Evolutionary conservation across 2,888 invertebrate species (phyloP).

Genomic region (Cyclophora albipunctata): DNA sequence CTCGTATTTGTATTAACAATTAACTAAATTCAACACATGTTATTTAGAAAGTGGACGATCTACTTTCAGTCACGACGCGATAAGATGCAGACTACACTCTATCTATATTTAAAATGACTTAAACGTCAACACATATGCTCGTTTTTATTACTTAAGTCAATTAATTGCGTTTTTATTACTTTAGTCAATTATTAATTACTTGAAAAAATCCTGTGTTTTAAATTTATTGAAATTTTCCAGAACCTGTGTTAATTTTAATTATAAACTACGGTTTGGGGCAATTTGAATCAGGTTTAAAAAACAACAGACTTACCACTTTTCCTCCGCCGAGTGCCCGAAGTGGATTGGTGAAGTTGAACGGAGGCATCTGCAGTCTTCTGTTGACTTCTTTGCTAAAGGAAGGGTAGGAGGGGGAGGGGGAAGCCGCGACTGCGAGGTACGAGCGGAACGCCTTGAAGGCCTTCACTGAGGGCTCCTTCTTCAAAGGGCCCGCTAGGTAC

Average conservation of each 20-base stretch:
- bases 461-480: constrained; percentile 76
- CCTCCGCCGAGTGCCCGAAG: constrained; percentile 81
- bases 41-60: constrained; percentile 17
- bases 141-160: no score
- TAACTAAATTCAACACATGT: constrained; percentile 9
- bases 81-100: not conserved
- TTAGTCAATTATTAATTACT: no score
- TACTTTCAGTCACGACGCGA: constrained; percentile 16
- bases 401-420: constrained; percentile 81
- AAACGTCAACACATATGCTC: not conserved
- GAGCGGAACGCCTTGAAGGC: constrained; percentile 84
- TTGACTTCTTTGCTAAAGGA: constrained; percentile 86
- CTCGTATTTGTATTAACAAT: constrained; percentile 14
- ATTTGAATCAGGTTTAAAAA: no score
- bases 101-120: no score
- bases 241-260: no score
- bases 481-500: constrained; percentile 85
- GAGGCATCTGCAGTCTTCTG: constrained; percentile 86
- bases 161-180: no score
- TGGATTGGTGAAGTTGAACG: constrained; percentile 92
- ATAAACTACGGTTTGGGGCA: no score
- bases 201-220: no score
- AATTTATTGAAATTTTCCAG: no score
- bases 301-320: constrained; percentile 77
- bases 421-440: constrained; percentile 89